Conservation (phyloP, 2,113 vertebrate genomes). For the Myotis brandtii region DNA sequence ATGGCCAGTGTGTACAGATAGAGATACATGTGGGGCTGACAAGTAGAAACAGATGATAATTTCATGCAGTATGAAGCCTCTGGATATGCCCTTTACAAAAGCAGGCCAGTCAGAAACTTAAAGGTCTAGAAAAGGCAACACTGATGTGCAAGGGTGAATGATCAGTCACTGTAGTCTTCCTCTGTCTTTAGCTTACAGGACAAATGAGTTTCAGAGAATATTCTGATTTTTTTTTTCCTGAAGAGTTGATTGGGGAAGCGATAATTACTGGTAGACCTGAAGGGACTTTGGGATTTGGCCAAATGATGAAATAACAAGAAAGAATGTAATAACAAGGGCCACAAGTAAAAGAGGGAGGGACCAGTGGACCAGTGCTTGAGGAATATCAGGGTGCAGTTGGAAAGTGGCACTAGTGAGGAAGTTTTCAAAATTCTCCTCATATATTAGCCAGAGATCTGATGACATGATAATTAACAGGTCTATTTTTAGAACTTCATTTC, state of each 20-base stretch:
- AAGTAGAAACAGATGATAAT: neutral
- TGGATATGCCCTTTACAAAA: neutral
- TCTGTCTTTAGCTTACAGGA: neutral
- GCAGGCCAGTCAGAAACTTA: neutral
- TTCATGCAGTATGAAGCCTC: neutral
- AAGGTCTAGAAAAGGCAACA: neutral
- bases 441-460: neutral
- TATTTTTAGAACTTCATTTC: conserved; percentile 10
- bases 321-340: neutral
- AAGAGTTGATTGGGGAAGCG: neutral
- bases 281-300: neutral
- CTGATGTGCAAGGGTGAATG: neutral
- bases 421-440: conserved; percentile 30
- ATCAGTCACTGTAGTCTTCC: neutral
- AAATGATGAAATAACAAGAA: neutral
- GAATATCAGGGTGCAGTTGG: neutral
- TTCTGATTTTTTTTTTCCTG: neutral
- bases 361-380: neutral
- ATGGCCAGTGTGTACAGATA: neutral
- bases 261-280: neutral
- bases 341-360: neutral
- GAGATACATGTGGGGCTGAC: neutral
- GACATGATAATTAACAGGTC: neutral
- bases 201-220: neutral
- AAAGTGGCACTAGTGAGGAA: neutral